Evolutionary conservation across 2,888 invertebrate species (phyloP), one percentile per base, ranked within the genome.

Genomic region (Dimorphilus gyrociliatus): DNA sequence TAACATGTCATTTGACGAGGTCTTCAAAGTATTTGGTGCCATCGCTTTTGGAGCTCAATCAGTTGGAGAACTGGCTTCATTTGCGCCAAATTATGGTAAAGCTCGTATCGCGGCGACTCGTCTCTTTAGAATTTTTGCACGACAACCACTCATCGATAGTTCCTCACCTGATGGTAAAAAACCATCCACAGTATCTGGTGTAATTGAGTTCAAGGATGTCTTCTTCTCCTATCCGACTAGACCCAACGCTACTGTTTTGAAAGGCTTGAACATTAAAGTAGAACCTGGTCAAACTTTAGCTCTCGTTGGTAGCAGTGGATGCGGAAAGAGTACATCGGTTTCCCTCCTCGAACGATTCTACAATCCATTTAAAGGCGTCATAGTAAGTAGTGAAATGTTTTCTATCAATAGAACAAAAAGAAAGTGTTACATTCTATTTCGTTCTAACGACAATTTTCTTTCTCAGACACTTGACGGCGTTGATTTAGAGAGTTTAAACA

Each of bases 401-500:
- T n/a, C n/a, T n/a, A n/a, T n/a, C n/a, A n/a, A n/a, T n/a, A n/a
- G n/a, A n/a, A n/a, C n/a, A n/a, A n/a, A n/a, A n/a, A n/a, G n/a
- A n/a, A n/a, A n/a, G n/a, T n/a, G n/a, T n/a, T n/a, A n/a, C n/a
- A n/a, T n/a, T n/a, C n/a, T n/a, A n/a, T n/a, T n/a, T n/a, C n/a
- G n/a, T 21, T 10, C 21, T 21, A n/a, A 10, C 8, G n/a, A n/a
- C n/a, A n/a, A n/a, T n/a, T n/a, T n/a, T n/a, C n/a, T n/a, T n/a
- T n/a, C n/a, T n/a, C n/a, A 21, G 8, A 21, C n/a, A 21, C n/a
- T n/a, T n/a, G 66, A 64, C 41, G 54, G 48, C 23, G 39, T 48
- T 25, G 49, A 81, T 47, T 65, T 85, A 19, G 71, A 71, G 38
- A 68, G 74, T 23, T 56, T 81, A 45, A 74, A 78, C 1, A 51